A percentile compares a stretch with the other conserved stretches of the same genome.
phyloP scores from a whole-genome alignment of 2,888 invertebrate species.

The Conistra vaccinii region DNA sequence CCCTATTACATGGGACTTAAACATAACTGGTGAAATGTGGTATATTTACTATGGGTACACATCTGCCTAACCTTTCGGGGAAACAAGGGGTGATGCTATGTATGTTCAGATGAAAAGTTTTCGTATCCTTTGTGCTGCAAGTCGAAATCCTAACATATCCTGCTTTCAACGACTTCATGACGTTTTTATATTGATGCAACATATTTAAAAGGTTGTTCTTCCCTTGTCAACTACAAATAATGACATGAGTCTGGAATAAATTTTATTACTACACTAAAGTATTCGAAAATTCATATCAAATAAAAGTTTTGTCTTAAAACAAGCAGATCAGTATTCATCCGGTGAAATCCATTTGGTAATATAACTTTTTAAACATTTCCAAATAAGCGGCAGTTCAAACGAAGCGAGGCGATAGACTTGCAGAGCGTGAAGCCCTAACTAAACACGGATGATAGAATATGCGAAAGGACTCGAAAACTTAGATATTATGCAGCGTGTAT shows the following conservation, averaged over 20 bases:
- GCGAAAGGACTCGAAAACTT: background rate
- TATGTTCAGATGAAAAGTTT: background rate
- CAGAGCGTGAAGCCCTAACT: slow-evolving; percentile 84
- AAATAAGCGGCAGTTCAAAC: slow-evolving; percentile 84
- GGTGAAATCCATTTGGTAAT: slow-evolving; percentile 78
- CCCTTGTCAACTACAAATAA: background rate
- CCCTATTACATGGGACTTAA: no score
- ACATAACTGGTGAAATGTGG: no score
- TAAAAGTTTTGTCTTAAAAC: slow-evolving; percentile 12
- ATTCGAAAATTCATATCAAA: background rate
- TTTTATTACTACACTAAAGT: background rate
- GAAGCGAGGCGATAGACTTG: slow-evolving; percentile 80
- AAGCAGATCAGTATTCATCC: slow-evolving; percentile 64
- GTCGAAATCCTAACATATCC: no score
- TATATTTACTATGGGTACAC: no score
- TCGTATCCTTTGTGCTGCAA: background rate
- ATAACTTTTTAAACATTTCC: slow-evolving; percentile 83
- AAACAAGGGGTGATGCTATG: no score
- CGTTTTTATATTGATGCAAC: background rate
- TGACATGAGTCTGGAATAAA: background rate
- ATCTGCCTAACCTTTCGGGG: no score
- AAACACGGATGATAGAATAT: slow-evolving; percentile 68
- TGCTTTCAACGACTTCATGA: background rate
- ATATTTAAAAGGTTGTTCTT: no score
- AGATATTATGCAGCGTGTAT: background rate